phyloP scores from a whole-genome alignment of 37 sponge, comb jelly and placozoan genomes.

The Theonella swinhoei region DNA sequence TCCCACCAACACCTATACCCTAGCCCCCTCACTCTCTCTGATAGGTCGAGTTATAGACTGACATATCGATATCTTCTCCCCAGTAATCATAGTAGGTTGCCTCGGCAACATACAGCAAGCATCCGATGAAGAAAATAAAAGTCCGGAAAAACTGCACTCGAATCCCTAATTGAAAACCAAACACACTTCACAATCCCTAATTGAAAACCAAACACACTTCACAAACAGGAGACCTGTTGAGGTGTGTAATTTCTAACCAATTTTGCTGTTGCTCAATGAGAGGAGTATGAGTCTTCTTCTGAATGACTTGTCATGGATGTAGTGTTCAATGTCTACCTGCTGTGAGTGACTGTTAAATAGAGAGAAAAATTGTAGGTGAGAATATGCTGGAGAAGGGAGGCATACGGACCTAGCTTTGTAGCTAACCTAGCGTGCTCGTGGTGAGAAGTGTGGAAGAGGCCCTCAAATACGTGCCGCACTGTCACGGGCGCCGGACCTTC shows the following conservation, averaged over 20 bases:
- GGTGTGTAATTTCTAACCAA: conserved; percentile 27
- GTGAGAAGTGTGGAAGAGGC: conserved; percentile 18
- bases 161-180: conserved; percentile 13
- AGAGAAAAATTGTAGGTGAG: not conserved
- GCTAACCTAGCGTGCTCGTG: not conserved
- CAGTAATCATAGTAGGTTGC: conserved; percentile 22
- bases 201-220: not conserved
- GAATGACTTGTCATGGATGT: conserved; percentile 62
- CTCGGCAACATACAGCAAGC: conserved; percentile 54
- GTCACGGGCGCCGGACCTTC: conserved; percentile 19
- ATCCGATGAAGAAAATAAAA: conserved; percentile 11
- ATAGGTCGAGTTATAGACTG: not conserved
- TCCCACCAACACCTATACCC: not conserved
- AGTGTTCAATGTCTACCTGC: conserved; percentile 58
- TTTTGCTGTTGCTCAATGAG: conserved; percentile 39
- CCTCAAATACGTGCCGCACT: conserved; percentile 38
- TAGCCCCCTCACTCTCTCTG: not conserved
- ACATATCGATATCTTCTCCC: not conserved
- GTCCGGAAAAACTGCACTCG: conserved; percentile 16
- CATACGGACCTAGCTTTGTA: not conserved
- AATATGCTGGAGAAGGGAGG: not conserved
- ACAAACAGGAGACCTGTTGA: not conserved
- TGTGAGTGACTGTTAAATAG: not conserved
- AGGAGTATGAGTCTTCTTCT: conserved; percentile 38
- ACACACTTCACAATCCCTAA: not conserved